These are phyloP conservation scores for Campoletis sonorensis DNA, from an alignment of 1,140 invertebrate species.

Conservation along the genomic window DNA sequence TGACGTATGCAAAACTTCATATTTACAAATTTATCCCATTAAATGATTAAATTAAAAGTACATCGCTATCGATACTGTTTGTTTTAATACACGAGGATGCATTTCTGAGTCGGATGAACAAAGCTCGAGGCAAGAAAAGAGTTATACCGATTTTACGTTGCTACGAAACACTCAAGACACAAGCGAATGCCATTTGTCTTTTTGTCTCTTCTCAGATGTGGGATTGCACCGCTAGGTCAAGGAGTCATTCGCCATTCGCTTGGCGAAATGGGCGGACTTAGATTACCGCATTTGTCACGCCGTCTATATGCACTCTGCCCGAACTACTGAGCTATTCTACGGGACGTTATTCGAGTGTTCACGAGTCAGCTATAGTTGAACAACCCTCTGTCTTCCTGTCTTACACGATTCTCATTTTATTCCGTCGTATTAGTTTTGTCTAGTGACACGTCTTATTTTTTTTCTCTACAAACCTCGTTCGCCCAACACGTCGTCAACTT, in stretches of 20 bases:
- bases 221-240: constrained; percentile 26
- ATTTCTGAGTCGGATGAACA: neutral
- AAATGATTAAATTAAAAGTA: too few relatives aligned
- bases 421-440: neutral
- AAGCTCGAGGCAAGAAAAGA: neutral
- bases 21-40: too few relatives aligned
- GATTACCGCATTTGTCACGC: constrained; percentile 64
- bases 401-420: constrained; percentile 49
- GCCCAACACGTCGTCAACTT: too few relatives aligned
- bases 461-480: too few relatives aligned
- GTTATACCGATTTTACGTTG: constrained; percentile 1
- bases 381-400: constrained; percentile 26
- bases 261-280: constrained; percentile 63
- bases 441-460: too few relatives aligned
- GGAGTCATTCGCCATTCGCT: constrained; percentile 40
- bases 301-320: constrained; percentile 38
- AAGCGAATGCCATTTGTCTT: constrained; percentile 9
- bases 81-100: neutral
- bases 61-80: neutral
- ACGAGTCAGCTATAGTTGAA: constrained; percentile 24
- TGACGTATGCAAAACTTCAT: too few relatives aligned
- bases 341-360: constrained; percentile 34
- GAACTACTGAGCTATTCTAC: constrained; percentile 15
- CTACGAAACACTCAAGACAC: neutral
- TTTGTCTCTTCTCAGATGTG: constrained; percentile 15